Base-by-base conservation (phyloP, 1,140 invertebrate species). In the Eumeta japonica region DNA sequence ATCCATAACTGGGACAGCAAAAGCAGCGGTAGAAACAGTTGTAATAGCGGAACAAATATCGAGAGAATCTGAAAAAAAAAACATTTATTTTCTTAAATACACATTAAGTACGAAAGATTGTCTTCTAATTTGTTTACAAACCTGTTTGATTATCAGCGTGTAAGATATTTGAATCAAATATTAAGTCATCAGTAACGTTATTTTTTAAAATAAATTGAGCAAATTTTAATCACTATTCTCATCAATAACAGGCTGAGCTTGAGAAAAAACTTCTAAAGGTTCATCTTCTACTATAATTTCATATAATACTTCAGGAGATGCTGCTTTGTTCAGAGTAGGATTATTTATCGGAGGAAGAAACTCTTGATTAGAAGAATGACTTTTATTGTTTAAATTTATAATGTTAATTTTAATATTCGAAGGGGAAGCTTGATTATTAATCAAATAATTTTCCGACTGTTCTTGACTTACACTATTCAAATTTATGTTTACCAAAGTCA, bases 121-220 rank as follows among this genome's bases (percentile, higher is more conserved):
- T 24, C n/a, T 24, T 24, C 20, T 24, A 24, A 24, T 24, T 24
- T 24, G 20, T 24, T 24, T n/a, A 24, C 20, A 24, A 24, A 24
- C 20, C 20, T 24, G 20, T 24, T 24, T 24, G 20, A 24, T 24
- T 24, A 24, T 24, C 20, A 24, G 20, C 20, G 20, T 24, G 5
- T n/a, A 24, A 24, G 20, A 24, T n/a, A 24, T 24, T 24, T 24
- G 20, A 24, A 24, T 24, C 20, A 24, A 24, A 24, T 5, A 24
- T 24, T 24, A 24, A 24, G 5, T 24, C n/a, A 24, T 24, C 20
- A 24, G 5, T n/a, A 24, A 24, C 20, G n/a, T 24, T 24, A 24
- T n/a, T 5, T 24, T 24, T n/a, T 7, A 24, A n/a, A 24, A 24
- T 24, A 24, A 24, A 24, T 24, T 24, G 20, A 24, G 20, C 5